Evolutionary conservation across 2,888 invertebrate species (phyloP), one percentile per base, ranked within the genome.

Genomic region (Myathropa florea): DNA sequence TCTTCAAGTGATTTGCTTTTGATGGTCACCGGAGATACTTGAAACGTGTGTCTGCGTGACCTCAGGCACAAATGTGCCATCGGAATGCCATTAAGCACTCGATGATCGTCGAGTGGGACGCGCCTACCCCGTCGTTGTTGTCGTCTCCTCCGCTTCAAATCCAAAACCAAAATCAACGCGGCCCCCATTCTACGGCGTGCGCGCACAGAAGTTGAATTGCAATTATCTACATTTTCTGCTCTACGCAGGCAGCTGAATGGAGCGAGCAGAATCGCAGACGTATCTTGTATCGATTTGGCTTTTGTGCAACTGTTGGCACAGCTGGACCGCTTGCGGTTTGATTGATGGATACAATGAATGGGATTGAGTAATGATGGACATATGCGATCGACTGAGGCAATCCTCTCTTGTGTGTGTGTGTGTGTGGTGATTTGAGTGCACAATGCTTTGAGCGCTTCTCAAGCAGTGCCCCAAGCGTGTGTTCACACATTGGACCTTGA

Each of bases 331-430:
- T 59, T 65, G 78, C 75, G 77, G 73, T 55, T 82, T 86, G 86
- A 86, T 86, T 86, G 86, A 86, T 83, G 83, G 65, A 55, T 75
- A 67, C 86, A 86, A 79, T 86, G 78, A 86, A 71, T 71, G 73
- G 65, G 71, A 83, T 83, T 86, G 83, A 86, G 86, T 86, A 86
- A 86, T 86, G 86, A 86, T 65, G 78, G 83, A 75, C 83, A 72
- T 79, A 72, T 79, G 59, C 71, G 59, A 14, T 28, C 57, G 63
- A 24, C 23, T 76, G 60, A 30, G 33, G 53, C 53, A 61, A 53
- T 61, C 10, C 57, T 24, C 24, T 57, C 14, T 7, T 53, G 7
- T 46, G 46, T 14, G 46, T 7, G 46, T 14, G 53, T n/a, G 53
- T 14, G 53, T 23, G 4, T 14, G 24, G 23, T 57, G 57, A 4